Percentiles rank a stretch among this genome's conserved stretches.
phyloP scores from a whole-genome alignment of 2,113 vertebrate genomes.

The Choloepus hoffmanni region DNA sequence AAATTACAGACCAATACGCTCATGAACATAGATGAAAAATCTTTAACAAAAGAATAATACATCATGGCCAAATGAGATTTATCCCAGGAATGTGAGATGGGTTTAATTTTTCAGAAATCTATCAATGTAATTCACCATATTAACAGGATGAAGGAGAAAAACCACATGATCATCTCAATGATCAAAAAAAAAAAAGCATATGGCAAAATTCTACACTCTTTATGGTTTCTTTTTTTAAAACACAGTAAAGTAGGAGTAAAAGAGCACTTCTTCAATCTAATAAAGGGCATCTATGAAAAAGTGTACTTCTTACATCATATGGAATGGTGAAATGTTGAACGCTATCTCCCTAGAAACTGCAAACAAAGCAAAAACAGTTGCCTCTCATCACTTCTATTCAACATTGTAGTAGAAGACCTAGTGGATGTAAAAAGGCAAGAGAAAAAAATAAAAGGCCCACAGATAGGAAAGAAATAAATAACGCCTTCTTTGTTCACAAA shows the following conservation, averaged over 20 bases:
- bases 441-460: background rate
- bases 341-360: background rate
- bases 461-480: background rate
- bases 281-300: background rate
- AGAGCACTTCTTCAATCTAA: background rate
- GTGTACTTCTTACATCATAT: background rate
- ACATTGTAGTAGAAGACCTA: background rate
- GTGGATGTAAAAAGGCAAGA: background rate
- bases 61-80: background rate
- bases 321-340: background rate
- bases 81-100: background rate
- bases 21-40: background rate
- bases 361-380: background rate
- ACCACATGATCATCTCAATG: background rate
- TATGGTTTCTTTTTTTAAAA: background rate
- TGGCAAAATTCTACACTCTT: background rate
- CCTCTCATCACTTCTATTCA: background rate
- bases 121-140: background rate
- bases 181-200: background rate
- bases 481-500: background rate
- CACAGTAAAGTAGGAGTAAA: background rate
- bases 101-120: slow-evolving; percentile 1
- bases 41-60: background rate
- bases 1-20: slow-evolving; percentile 14
- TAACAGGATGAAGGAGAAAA: background rate